Evolutionary conservation across 1,140 invertebrate species (phyloP), one percentile per base, ranked within the genome.

Genomic region (Rhagoletis zephyria): DNA sequence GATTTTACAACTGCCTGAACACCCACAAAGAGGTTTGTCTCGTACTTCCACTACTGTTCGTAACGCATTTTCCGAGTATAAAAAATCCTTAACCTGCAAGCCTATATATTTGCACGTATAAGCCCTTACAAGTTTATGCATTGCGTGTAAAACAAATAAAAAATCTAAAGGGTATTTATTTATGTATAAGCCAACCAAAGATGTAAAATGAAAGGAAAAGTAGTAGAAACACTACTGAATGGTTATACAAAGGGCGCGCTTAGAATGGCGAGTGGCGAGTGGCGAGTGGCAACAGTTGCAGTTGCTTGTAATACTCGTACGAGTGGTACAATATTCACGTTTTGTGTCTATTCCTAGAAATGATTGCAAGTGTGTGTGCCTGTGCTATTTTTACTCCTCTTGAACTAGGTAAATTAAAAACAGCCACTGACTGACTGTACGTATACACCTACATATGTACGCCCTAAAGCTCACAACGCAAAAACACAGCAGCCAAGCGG

Each of bases 301-400:
- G 14, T 14, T 4, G 16, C 16, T 14, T 16, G 16, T 14, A 63
- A 63, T 14, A 12, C 10, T 0, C 12, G 12, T 12, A 60, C 59
- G 42, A 40, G 19, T 10, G 9, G 30, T 30, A 12, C 12, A 10
- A 67, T 10, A 19, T 30, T 12, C 65, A 67, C 42, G 42, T 74
- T 45, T 67, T 30, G 12, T 30, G 12, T 12, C 40, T 30, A 67
- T 42, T 67, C 10, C 64, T 67, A 19, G 74, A 51, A 9, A 30
- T 12, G 19, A 0, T 9, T n/a, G n/a, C 56, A 5, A 56, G 6
- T 30, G n/a, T 19, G 3, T 10, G 6, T 77, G 74, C 2, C 7
- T 59, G 48, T 9, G 74, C 74, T 59, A 81, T 81, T 81, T 81
- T 81, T 81, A n/a, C 74, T 81, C 45, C 74, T 81, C 48, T 81